Evolutionary conservation across 2,888 invertebrate species (phyloP).

Genomic region (Eilema griseolum): DNA sequence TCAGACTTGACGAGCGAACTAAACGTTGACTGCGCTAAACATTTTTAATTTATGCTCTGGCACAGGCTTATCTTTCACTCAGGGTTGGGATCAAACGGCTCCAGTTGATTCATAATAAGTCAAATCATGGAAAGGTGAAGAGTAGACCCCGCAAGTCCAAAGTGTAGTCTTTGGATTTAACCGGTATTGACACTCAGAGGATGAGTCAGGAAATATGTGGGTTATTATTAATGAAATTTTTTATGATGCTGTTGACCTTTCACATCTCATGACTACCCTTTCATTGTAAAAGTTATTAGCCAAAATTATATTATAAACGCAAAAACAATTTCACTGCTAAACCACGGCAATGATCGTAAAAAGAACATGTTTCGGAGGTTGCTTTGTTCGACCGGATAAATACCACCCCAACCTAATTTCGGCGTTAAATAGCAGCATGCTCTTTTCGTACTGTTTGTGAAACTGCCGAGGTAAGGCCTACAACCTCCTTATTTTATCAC

Average conservation of each 20-base stretch:
- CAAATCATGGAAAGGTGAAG: too few relatives aligned
- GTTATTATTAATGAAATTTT: constrained; percentile 48
- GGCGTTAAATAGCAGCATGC: background rate
- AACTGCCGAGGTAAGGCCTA: background rate
- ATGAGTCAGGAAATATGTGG: constrained; percentile 46
- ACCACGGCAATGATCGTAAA: background rate
- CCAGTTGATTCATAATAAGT: background rate
- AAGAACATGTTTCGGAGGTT: background rate
- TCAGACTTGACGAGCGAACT: background rate
- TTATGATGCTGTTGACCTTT: constrained; percentile 44
- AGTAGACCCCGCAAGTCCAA: background rate
- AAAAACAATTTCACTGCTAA: background rate
- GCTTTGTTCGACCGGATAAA: background rate
- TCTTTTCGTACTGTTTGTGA: too few relatives aligned
- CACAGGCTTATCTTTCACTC: background rate
- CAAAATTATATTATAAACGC: background rate
- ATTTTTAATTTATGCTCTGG: background rate
- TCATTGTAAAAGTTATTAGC: constrained; percentile 29
- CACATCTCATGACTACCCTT: constrained; percentile 42
- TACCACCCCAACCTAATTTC: background rate
- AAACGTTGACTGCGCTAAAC: too few relatives aligned
- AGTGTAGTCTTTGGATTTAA: background rate
- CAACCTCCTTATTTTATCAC: background rate
- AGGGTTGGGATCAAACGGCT: background rate
- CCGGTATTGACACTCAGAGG: background rate